phyloP scores from a whole-genome alignment of 2,113 vertebrate species.

The Silurus asotus region DNA sequence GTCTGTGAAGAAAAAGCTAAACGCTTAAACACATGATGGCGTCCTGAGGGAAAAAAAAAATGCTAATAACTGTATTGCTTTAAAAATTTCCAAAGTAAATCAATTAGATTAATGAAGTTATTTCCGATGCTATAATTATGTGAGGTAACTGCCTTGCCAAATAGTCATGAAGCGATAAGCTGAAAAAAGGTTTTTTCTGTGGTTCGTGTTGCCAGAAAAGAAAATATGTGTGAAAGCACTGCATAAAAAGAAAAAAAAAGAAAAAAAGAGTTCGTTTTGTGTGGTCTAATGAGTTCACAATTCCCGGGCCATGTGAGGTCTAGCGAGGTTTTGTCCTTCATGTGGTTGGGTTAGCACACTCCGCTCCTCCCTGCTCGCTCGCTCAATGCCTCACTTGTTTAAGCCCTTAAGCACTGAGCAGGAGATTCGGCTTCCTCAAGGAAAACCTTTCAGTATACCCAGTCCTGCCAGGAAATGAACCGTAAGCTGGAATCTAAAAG shows the following conservation, averaged over 20 bases:
- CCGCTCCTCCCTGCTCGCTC: conserved; percentile 32
- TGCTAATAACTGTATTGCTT: background rate
- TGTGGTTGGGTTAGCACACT: conserved; percentile 45
- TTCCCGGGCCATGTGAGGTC: conserved; percentile 29
- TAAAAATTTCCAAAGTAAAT: background rate
- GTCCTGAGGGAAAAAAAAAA: background rate
- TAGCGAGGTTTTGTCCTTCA: conserved; percentile 38
- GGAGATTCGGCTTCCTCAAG: conserved; percentile 42
- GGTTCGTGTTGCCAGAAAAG: conserved; percentile 25
- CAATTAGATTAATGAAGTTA: background rate
- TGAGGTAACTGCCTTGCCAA: background rate
- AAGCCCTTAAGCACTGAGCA: conserved; percentile 23
- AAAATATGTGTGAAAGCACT: conserved; percentile 12
- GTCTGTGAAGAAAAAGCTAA: background rate
- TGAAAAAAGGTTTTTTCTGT: background rate
- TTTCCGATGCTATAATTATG: background rate
- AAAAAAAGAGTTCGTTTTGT: conserved; percentile 35
- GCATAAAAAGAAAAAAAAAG: too few relatives aligned
- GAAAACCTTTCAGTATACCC: conserved; percentile 43
- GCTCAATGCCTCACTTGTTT: conserved; percentile 52
- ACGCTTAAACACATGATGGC: background rate
- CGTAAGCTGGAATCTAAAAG: conserved; percentile 3
- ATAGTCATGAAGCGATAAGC: background rate
- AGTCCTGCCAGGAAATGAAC: conserved; percentile 25
- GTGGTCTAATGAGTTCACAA: conserved; percentile 37